Percentiles rank a stretch among this genome's conserved stretches.
Conservation (phyloP, 2,888 invertebrate species). For the Allophyes oxyacanthae region DNA sequence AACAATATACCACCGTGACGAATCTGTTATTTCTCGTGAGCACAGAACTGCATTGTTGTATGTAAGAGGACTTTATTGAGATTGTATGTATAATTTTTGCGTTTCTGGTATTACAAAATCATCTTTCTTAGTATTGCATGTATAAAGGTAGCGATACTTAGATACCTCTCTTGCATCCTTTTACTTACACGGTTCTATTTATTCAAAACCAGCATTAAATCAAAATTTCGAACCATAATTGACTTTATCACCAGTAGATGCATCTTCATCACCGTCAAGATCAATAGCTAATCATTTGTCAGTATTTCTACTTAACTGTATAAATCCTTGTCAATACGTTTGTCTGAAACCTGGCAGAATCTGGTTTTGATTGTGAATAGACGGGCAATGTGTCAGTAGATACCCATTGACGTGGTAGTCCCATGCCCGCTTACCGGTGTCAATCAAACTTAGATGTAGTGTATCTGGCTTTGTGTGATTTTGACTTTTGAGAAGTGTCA, state of each 20-base stretch:
- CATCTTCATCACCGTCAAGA: too few relatives aligned
- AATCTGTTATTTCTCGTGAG: conserved; percentile 9
- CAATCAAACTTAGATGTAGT: conserved; percentile 7
- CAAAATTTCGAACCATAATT: too few relatives aligned
- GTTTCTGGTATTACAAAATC: too few relatives aligned
- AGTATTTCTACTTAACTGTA: background rate
- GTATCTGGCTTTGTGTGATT: conserved; percentile 20
- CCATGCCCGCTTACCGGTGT: conserved; percentile 9
- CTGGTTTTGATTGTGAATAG: conserved; percentile 30
- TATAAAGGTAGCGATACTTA: too few relatives aligned
- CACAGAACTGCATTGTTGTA: background rate
- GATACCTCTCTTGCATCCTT: too few relatives aligned
- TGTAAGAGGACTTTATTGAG: too few relatives aligned
- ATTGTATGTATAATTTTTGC: too few relatives aligned
- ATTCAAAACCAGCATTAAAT: too few relatives aligned
- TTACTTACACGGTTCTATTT: too few relatives aligned
- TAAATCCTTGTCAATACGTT: conserved; percentile 14
- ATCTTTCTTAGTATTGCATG: too few relatives aligned
- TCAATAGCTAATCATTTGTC: too few relatives aligned
- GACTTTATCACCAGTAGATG: too few relatives aligned
- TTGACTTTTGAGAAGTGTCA: conserved; percentile 13
- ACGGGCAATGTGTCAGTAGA: conserved; percentile 11
- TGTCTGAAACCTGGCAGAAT: conserved; percentile 13
- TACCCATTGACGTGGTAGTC: conserved; percentile 29
- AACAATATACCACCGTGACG: conserved; percentile 25